phyloP scores from a whole-genome alignment of 2,888 invertebrate genomes.

The Oegoconia quadripuncta region DNA sequence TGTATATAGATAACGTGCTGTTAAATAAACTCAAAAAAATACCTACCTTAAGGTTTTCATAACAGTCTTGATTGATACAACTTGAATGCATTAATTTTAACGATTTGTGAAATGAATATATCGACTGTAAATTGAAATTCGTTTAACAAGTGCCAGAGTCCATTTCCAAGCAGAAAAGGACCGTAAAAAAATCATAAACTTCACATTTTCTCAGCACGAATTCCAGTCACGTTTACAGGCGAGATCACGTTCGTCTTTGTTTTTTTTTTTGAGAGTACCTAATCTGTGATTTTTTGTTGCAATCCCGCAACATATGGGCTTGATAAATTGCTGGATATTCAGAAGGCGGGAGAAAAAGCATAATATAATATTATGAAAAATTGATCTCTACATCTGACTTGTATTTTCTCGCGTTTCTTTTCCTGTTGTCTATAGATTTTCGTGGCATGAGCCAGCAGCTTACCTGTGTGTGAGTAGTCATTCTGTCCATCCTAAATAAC shows the following conservation, averaged over 20 bases:
- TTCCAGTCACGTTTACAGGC: slow-evolving; percentile 48
- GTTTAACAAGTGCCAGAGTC: slow-evolving; percentile 25
- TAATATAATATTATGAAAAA: slow-evolving; percentile 44
- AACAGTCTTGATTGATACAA: too few relatives aligned
- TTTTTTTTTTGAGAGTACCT: slow-evolving; percentile 51
- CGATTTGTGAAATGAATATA: slow-evolving; percentile 11
- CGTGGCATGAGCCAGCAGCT: too few relatives aligned
- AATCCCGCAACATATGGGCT: slow-evolving; percentile 47
- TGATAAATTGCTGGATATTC: slow-evolving; percentile 58
- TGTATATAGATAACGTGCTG: too few relatives aligned
- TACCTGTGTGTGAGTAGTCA: too few relatives aligned
- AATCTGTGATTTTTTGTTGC: slow-evolving; percentile 53
- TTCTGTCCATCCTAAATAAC: too few relatives aligned
- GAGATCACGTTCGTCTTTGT: slow-evolving; percentile 54
- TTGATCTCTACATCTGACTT: slow-evolving; percentile 41
- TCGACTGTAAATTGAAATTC: slow-evolving; percentile 26
- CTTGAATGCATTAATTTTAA: slow-evolving; percentile 2
- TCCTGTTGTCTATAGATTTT: background rate
- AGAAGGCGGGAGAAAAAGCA: slow-evolving; percentile 37
- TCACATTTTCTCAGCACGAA: slow-evolving; percentile 34
- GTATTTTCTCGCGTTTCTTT: slow-evolving; percentile 29
- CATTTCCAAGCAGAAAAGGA: slow-evolving; percentile 31
- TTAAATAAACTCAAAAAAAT: too few relatives aligned
- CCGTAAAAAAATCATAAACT: slow-evolving; percentile 56
- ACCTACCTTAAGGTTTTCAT: too few relatives aligned